Conservation (phyloP, 1,140 invertebrate species). For the Pseudachorutes palmiensis region DNA sequence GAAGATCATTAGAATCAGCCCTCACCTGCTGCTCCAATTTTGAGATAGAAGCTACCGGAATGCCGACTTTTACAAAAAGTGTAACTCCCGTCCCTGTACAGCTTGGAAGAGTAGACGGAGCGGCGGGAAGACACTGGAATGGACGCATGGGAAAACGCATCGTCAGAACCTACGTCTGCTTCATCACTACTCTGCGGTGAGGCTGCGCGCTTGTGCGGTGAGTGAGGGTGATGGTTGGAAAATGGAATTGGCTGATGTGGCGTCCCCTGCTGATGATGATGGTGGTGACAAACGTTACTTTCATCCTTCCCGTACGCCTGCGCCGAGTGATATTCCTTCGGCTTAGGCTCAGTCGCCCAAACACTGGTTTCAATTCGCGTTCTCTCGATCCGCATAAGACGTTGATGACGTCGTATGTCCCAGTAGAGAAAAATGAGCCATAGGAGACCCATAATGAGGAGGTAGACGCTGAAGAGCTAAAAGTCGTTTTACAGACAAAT, state of each 20-base stretch:
- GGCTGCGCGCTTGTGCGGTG: constrained; percentile 16
- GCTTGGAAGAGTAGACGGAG: constrained; percentile 39
- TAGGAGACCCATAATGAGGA: constrained; percentile 50
- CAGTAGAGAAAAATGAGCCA: constrained; percentile 54
- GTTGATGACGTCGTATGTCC: constrained; percentile 53
- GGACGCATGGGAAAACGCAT: constrained; percentile 42
- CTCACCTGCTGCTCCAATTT: constrained; percentile 61
- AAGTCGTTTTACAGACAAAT: neutral
- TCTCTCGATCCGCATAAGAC: constrained; percentile 40
- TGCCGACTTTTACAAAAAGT: constrained; percentile 56
- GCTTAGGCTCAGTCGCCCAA: constrained; percentile 11
- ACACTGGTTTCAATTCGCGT: constrained; percentile 24
- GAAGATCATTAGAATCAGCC: constrained; percentile 3
- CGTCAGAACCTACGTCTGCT: constrained; percentile 37
- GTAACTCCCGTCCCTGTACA: constrained; percentile 45
- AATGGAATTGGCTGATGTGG: too few relatives aligned
- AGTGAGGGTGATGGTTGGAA: constrained; percentile 5
- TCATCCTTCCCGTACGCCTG: neutral
- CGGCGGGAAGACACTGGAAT: constrained; percentile 41
- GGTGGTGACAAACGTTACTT: neutral
- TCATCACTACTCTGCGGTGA: constrained; percentile 25
- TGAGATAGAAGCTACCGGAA: constrained; percentile 62
- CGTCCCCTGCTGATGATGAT: neutral
- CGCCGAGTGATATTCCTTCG: neutral
- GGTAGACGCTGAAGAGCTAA: constrained; percentile 53